A percentile compares a stretch with the other conserved stretches of the same genome.
These are phyloP conservation scores for Bathynomus jamesi DNA, from an alignment of 1,140 invertebrate species.

Conservation along the genomic window DNA sequence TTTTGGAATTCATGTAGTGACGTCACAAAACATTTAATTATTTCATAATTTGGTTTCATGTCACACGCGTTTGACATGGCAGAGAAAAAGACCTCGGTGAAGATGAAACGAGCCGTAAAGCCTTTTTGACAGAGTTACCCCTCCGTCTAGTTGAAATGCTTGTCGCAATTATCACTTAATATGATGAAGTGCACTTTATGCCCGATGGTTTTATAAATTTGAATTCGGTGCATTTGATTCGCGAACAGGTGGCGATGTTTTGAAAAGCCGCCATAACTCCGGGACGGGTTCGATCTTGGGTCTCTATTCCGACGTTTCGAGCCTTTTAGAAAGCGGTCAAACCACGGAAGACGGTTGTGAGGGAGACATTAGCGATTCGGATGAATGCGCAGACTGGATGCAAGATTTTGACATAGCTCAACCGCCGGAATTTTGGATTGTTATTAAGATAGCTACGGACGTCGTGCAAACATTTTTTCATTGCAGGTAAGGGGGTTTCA, in stretches of 20 bases:
- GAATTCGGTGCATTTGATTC: too few species aligned
- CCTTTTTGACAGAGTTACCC: too few species aligned
- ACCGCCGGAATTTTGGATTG: slow-evolving; percentile 59
- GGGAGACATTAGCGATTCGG: slow-evolving; percentile 55
- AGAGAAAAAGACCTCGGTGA: too few species aligned
- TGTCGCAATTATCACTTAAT: too few species aligned
- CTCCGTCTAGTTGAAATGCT: too few species aligned
- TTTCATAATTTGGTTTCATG: too few species aligned
- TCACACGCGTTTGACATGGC: too few species aligned
- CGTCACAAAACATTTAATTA: too few species aligned
- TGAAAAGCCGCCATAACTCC: slow-evolving; percentile 27
- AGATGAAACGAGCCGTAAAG: too few species aligned
- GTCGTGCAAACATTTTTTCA: slow-evolving; percentile 64
- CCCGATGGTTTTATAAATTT: too few species aligned
- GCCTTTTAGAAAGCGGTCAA: slow-evolving; percentile 45
- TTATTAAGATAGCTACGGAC: slow-evolving; percentile 54
- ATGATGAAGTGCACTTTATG: too few species aligned
- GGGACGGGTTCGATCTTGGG: slow-evolving; percentile 40
- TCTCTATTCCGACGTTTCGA: slow-evolving; percentile 47
- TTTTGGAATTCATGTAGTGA: too few species aligned
- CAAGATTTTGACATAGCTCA: slow-evolving; percentile 45
- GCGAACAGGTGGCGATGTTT: slow-evolving; percentile 18
- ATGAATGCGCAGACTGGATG: slow-evolving; percentile 54
- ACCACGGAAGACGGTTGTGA: slow-evolving; percentile 52
- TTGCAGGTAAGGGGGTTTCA: slow-evolving; percentile 43